Conservation (phyloP, 2,888 invertebrate genomes). For the Charanyca ferruginea region DNA sequence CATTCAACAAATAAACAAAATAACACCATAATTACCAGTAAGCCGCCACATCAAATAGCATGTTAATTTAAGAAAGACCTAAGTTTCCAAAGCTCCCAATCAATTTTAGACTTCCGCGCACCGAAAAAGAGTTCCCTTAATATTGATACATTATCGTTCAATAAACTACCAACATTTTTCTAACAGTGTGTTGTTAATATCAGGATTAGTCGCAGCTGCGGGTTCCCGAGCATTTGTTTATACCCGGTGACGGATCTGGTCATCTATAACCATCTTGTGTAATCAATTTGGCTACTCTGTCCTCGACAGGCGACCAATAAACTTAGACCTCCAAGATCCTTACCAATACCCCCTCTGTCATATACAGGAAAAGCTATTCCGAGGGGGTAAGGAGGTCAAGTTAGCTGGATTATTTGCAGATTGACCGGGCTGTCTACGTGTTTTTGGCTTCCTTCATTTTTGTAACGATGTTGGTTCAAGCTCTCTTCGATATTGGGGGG, state of each 20-base stretch:
- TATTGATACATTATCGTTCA: slow-evolving; percentile 3
- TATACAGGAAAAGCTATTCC: neutral
- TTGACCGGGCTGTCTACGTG: slow-evolving; percentile 61
- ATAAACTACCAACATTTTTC: neutral
- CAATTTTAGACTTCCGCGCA: neutral
- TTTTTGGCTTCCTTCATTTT: slow-evolving; percentile 67
- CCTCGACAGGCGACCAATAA: slow-evolving; percentile 50
- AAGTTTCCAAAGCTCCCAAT: neutral
- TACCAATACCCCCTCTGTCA: neutral
- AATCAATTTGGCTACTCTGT: slow-evolving; percentile 69
- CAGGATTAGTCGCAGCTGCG: slow-evolving; percentile 60
- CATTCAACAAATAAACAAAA: too few relatives aligned
- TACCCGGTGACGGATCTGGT: slow-evolving; percentile 65
- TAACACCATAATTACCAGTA: too few relatives aligned
- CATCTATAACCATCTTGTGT: slow-evolving; percentile 67
- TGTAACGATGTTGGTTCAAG: slow-evolving; percentile 65
- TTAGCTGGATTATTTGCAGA: slow-evolving; percentile 59
- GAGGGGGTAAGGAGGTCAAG: slow-evolving; percentile 27
- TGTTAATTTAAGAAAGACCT: too few relatives aligned
- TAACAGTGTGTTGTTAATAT: slow-evolving; percentile 54
- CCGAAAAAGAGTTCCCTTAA: neutral
- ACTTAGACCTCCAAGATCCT: slow-evolving; percentile 27
- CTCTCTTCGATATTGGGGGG: slow-evolving; percentile 58
- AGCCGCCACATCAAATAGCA: too few relatives aligned
- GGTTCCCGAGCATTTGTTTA: slow-evolving; percentile 62